Percentiles rank a stretch among this genome's conserved stretches.
phyloP scores from a whole-genome alignment of 92 coral and sea anemone genomes.

The Nematostella vectensis region DNA sequence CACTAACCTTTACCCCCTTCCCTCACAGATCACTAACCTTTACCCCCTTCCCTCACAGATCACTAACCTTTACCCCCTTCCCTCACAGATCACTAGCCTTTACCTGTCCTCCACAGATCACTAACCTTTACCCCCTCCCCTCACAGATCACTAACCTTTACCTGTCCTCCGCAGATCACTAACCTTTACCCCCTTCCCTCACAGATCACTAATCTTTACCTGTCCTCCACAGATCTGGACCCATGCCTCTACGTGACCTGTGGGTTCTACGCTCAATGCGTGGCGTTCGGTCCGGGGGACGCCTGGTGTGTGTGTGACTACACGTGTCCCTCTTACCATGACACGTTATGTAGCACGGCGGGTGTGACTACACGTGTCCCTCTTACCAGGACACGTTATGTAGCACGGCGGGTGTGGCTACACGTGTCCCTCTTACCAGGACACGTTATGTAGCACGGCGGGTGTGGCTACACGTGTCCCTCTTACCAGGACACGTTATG shows the following conservation, averaged over 20 bases:
- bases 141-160: no score
- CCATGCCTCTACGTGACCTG: slow-evolving; percentile 50
- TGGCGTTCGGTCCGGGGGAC: slow-evolving; percentile 35
- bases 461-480: slow-evolving; percentile 52
- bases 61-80: no score
- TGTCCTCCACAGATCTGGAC: slow-evolving; percentile 31
- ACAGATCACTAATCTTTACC: no score
- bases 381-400: slow-evolving; percentile 55
- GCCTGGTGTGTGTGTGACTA: slow-evolving; percentile 50
- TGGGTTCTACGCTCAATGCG: slow-evolving; percentile 43
- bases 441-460: slow-evolving; percentile 43
- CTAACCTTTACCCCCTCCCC: no score
- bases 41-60: no score
- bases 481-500: slow-evolving; percentile 55
- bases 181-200: no score
- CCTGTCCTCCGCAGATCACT: no score
- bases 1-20: no score
- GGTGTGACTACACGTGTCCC: slow-evolving; percentile 40
- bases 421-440: slow-evolving; percentile 50
- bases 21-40: no score
- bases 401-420: slow-evolving; percentile 44
- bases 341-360: slow-evolving; percentile 43
- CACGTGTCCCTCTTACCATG: slow-evolving; percentile 50
- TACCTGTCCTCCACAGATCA: no score
- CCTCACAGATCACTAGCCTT: no score